phyloP scores from a whole-genome alignment of 2,888 invertebrate genomes.

The Spisula subtruncata region DNA sequence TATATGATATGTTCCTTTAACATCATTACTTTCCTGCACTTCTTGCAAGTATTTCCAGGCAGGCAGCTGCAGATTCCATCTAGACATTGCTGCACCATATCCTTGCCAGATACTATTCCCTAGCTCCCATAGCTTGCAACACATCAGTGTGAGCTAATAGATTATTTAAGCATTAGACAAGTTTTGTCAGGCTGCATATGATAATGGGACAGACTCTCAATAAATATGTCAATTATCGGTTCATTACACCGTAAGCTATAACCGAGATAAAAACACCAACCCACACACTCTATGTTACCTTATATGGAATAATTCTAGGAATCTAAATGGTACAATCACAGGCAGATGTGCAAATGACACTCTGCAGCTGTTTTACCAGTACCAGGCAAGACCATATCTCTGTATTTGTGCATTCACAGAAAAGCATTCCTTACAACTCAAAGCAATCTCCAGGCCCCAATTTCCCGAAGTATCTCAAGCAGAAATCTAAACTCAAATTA shows the following conservation, averaged over 20 bases:
- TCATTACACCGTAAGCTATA: not conserved
- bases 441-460: too few species aligned
- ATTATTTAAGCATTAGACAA: slow-evolving; percentile 8
- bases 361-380: too few species aligned
- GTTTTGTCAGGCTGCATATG: not conserved
- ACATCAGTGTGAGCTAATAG: not conserved
- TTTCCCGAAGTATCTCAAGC: too few species aligned
- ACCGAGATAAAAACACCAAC: not conserved
- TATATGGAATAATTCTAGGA: not conserved
- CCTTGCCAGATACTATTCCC: not conserved
- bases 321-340: too few species aligned
- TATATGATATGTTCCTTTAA: too few species aligned
- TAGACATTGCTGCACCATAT: not conserved
- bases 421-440: too few species aligned
- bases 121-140: not conserved
- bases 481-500: too few species aligned
- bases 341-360: too few species aligned
- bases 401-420: too few species aligned
- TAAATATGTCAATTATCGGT: slow-evolving; percentile 4
- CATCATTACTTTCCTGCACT: not conserved
- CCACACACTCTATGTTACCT: not conserved
- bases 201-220: not conserved
- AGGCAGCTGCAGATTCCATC: not conserved
- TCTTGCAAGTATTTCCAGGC: not conserved
- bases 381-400: too few species aligned